Base-by-base conservation (phyloP, 2,113 vertebrate species). In the Proterorhinus semilunaris region DNA sequence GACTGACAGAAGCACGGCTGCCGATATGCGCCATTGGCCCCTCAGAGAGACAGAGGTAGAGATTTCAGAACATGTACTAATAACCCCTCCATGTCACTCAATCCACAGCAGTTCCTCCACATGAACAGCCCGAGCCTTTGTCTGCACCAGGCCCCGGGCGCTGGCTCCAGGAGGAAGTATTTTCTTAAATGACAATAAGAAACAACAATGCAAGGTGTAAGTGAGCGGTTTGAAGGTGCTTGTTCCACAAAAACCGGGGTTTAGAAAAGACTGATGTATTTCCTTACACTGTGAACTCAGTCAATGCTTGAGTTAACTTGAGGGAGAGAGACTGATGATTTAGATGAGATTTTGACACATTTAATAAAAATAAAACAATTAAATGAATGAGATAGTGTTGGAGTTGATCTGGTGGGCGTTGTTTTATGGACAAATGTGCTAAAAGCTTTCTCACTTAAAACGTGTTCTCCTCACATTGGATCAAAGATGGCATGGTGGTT, bases 111-210 rank as follows among this genome's bases (percentile, higher is more conserved):
- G 71, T 73, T 71, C 69, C 68, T 27, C 68, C 76, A 69, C 5
- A 68, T 69, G 83, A 84, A 63, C 75, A 77, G 69, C 83, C 79
- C 78, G 78, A 82, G 71, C 72, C 72, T 74, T 87, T 88, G 83
- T 84, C 69, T 58, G 64, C 15, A 5, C 73, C 62, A 66, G 62
- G 67, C 87, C 80, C 7, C 7, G 36, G 83, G 84, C 82, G 62
- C 17, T 78, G 80, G 72, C 75, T 81, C 80, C 57, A 50, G 74
- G 71, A 84, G 84, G 87, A 91, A 90, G 83, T 72, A 67, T 86
- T 88, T 88, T 89, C 86, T 87, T 89, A 90, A 87, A 90, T 85
- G 81, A 90, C 89, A 86, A 89, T 89, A 88, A 89, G 88, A 85
- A 84, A 68, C 55, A 90, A 82, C 89, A 88, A 79, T 53, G 59